Percentiles rank a stretch among this genome's conserved stretches.
Evolutionary conservation across 64 coral and sea anemone genomes (phyloP).

Genomic region (Stichodactyla mertensii): DNA sequence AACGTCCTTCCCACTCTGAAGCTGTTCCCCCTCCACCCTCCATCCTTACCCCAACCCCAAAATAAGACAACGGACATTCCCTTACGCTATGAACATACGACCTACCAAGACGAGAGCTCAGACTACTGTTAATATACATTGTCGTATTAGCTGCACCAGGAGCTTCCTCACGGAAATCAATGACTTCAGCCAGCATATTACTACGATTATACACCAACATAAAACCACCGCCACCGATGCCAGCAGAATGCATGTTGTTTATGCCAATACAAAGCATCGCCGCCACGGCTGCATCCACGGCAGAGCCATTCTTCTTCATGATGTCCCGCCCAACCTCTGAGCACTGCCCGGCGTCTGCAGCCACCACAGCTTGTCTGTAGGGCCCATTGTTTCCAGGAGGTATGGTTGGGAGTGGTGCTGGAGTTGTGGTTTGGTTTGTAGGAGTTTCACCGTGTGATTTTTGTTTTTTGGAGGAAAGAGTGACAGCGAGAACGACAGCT

Average conservation of each 20-base stretch:
- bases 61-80: background rate
- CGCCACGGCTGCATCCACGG: constrained; percentile 81
- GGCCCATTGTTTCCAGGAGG: constrained; percentile 48
- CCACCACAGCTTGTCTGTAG: constrained; percentile 63
- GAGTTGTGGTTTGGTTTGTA: background rate
- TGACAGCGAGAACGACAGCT: background rate
- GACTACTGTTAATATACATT: background rate
- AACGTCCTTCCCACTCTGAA: too few relatives aligned
- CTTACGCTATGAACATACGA: background rate
- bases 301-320: constrained; percentile 79
- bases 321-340: constrained; percentile 82
- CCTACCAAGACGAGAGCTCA: background rate
- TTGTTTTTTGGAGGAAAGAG: background rate
- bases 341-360: constrained; percentile 70
- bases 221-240: constrained; percentile 88
- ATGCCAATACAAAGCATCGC: constrained; percentile 82
- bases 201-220: constrained; percentile 68
- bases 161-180: constrained; percentile 78
- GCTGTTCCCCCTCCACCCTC: too few relatives aligned
- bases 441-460: background rate
- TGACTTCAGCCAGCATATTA: constrained; percentile 28
- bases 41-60: background rate
- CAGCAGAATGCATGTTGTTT: constrained; percentile 95
- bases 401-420: constrained; percentile 13
- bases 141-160: constrained; percentile 36